Evolutionary conservation across 2,888 invertebrate species (phyloP).

Genomic region (Andricus curvator): DNA sequence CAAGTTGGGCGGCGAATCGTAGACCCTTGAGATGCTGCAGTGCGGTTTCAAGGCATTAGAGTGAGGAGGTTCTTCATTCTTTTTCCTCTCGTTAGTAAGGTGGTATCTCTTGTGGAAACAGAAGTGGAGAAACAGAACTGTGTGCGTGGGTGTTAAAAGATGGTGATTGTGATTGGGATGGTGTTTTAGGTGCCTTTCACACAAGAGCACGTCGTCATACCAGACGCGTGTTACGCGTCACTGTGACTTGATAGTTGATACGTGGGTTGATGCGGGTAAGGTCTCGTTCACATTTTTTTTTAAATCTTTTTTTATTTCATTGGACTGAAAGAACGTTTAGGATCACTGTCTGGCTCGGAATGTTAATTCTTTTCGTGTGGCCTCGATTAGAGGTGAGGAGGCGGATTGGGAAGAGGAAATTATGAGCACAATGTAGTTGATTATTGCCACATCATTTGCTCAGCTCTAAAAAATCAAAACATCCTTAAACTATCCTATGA

Average conservation of each 20-base stretch:
- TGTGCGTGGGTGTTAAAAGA: background rate
- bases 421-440: background rate
- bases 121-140: background rate
- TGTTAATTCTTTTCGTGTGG: background rate
- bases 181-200: background rate
- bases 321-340: background rate
- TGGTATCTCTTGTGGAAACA: too few species aligned
- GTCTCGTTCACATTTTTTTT: conserved; percentile 1
- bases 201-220: background rate
- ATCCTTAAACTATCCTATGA: too few species aligned
- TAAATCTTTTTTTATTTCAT: background rate
- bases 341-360: background rate
- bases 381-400: background rate
- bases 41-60: background rate
- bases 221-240: background rate
- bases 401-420: conserved; percentile 1
- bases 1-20: too few species aligned
- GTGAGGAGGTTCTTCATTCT: background rate
- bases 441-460: background rate
- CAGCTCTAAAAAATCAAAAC: background rate
- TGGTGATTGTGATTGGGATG: background rate
- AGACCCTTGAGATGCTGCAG: background rate
- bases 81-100: background rate
- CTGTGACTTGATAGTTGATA: conserved; percentile 22
- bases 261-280: conserved; percentile 21